Evolutionary conservation across 2,797 vertebrate genomes (phyloP).

Genomic region (Florisuga fusca): DNA sequence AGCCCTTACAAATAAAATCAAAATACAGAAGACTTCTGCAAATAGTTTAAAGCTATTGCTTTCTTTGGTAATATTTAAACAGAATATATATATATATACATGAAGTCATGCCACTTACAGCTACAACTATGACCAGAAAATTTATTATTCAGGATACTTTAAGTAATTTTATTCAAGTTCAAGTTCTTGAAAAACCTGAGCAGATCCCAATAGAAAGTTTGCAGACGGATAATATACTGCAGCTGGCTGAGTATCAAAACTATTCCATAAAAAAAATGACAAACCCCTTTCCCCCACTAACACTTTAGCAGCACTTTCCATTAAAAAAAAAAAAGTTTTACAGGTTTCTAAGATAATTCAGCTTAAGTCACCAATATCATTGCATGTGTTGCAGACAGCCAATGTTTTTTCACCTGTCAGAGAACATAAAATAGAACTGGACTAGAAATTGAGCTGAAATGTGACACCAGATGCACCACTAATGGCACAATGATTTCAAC

Average conservation of each 20-base stretch:
- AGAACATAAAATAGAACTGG: not conserved
- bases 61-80: not conserved
- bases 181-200: not conserved
- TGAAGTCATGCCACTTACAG: not conserved
- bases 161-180: not conserved
- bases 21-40: not conserved
- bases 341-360: not conserved
- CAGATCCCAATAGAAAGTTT: not conserved
- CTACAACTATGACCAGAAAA: not conserved
- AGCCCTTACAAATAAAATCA: not conserved
- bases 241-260: not conserved
- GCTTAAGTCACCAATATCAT: not conserved
- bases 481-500: not conserved
- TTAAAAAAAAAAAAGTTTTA: not conserved
- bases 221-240: not conserved
- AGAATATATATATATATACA: not conserved
- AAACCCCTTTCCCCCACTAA: not conserved
- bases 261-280: not conserved
- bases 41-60: not conserved
- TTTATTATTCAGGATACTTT: not conserved
- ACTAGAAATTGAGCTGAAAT: not conserved
- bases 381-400: not conserved
- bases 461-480: not conserved
- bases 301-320: not conserved
- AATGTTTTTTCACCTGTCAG: not conserved